Percentiles rank a stretch among this genome's conserved stretches.
Conservation (phyloP, 2,113 vertebrate species). For the Zapus hudsonius region DNA sequence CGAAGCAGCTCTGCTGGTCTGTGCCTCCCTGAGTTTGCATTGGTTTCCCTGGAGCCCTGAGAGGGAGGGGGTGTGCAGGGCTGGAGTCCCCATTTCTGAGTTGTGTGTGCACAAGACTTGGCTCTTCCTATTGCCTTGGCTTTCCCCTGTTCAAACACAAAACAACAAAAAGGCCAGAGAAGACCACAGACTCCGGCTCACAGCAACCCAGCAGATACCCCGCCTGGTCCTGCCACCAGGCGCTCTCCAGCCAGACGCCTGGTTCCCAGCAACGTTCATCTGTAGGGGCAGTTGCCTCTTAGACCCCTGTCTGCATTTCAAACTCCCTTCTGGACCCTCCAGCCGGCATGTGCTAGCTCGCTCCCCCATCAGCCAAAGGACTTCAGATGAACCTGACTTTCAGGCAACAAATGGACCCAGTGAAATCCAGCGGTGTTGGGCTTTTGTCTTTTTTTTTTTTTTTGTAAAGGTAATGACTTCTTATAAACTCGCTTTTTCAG, state of each 20-base stretch:
- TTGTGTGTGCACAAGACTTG: conserved; percentile 30
- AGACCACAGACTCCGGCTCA: conserved; percentile 54
- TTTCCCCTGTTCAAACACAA: conserved; percentile 55
- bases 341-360: neutral
- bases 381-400: conserved; percentile 11
- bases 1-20: neutral
- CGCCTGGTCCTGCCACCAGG: neutral
- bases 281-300: neutral
- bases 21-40: conserved; percentile 19
- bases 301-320: neutral
- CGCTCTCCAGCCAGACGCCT: neutral
- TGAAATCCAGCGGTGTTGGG: conserved; percentile 69
- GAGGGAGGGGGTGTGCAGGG: neutral
- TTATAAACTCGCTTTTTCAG: conserved; percentile 83
- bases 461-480: conserved; percentile 80
- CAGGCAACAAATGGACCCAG: conserved; percentile 55
- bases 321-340: neutral
- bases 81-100: neutral
- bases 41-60: conserved; percentile 15
- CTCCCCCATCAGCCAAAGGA: neutral
- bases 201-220: neutral
- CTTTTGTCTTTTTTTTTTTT: conserved; percentile 75
- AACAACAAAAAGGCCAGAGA: conserved; percentile 71
- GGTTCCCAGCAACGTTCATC: neutral
- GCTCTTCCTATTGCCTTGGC: conserved; percentile 64